These are phyloP conservation scores for Heliconius himera DNA, from an alignment of 1,140 invertebrate species.

Conservation along the genomic window DNA sequence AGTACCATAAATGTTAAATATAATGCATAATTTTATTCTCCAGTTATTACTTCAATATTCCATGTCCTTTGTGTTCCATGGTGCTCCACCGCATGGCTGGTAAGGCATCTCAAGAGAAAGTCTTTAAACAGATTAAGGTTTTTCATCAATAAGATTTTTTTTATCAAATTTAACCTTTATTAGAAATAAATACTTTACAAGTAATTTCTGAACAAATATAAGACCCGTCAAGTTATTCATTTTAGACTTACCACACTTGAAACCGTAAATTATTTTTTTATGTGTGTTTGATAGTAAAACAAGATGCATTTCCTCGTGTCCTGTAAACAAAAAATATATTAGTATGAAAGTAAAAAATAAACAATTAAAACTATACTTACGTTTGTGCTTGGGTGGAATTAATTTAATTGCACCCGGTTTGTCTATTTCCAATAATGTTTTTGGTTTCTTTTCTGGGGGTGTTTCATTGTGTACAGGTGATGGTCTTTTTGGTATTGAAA, in stretches of 20 bases:
- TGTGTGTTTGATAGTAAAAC: constrained; percentile 27
- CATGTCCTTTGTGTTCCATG: constrained; percentile 38
- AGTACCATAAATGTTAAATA: constrained; percentile 11
- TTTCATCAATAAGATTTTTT: constrained; percentile 63
- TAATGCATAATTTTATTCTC: constrained; percentile 6
- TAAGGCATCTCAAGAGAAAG: constrained; percentile 50
- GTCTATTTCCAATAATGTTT: constrained; percentile 83
- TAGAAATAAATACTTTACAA: constrained; percentile 72
- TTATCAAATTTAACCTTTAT: constrained; percentile 73
- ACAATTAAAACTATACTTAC: constrained; percentile 85
- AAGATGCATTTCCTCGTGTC: constrained; percentile 42
- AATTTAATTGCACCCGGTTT: constrained; percentile 91
- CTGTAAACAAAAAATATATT: constrained; percentile 74
- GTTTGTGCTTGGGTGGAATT: constrained; percentile 93
- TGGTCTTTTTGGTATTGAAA: constrained; percentile 83
- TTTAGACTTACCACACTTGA: constrained; percentile 75
- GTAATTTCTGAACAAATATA: constrained; percentile 44
- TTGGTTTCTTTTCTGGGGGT: constrained; percentile 89
- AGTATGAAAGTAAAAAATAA: constrained; percentile 47
- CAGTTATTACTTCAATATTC: background rate
- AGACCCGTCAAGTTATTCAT: constrained; percentile 74
- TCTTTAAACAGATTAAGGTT: constrained; percentile 69
- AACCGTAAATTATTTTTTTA: constrained; percentile 51
- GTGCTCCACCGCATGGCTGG: constrained; percentile 50
- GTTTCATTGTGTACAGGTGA: constrained; percentile 83